Conservation (phyloP, 2,797 vertebrate species). For the Poeciliopsis paucimaculata region DNA sequence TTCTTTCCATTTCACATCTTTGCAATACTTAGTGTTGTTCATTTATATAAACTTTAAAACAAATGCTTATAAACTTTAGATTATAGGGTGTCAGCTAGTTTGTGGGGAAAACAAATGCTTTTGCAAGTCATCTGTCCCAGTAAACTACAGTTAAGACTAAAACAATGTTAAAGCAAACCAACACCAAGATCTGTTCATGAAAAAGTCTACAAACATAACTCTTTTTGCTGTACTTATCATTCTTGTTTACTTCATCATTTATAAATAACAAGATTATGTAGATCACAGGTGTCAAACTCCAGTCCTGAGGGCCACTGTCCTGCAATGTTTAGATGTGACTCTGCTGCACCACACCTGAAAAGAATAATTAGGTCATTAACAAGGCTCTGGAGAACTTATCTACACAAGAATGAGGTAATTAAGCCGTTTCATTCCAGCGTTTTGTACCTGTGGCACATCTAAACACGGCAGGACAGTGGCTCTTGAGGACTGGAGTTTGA, state of each 20-base stretch:
- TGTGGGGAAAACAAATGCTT: neutral
- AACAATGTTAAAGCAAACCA: neutral
- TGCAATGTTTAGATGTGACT: too few relatives aligned
- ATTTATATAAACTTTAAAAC: neutral
- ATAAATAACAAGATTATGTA: neutral
- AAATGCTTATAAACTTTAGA: neutral
- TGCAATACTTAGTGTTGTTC: neutral
- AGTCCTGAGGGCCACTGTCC: too few relatives aligned
- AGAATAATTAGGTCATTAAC: too few relatives aligned
- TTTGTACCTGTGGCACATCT: too few relatives aligned
- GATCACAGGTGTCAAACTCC: too few relatives aligned
- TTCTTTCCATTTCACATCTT: neutral
- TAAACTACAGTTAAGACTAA: neutral
- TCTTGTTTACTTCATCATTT: neutral
- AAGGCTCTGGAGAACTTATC: too few relatives aligned
- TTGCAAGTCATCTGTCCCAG: neutral
- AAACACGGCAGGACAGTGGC: too few relatives aligned
- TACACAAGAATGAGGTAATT: too few relatives aligned
- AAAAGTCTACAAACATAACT: neutral
- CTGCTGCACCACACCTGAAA: too few relatives aligned
- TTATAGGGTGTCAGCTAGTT: neutral
- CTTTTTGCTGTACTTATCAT: neutral
- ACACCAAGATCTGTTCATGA: neutral
- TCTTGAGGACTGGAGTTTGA: too few relatives aligned
- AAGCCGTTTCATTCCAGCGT: too few relatives aligned